A percentile compares a stretch with the other conserved stretches of the same genome.
Evolutionary conservation across 1,140 invertebrate species (phyloP).

Genomic region (Chymomyza costata): DNA sequence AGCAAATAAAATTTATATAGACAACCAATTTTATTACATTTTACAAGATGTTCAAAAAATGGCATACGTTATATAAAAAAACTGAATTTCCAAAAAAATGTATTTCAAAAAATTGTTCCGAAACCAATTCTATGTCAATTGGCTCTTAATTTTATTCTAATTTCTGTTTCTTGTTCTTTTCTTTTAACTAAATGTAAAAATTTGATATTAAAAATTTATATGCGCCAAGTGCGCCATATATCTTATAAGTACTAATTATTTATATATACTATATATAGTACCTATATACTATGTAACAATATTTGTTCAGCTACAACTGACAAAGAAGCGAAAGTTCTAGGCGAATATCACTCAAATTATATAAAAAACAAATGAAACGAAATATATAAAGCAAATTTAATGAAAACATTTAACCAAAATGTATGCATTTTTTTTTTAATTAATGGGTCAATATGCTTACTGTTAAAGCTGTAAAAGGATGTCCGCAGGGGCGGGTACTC

Average conservation of each 20-base stretch:
- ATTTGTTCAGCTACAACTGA: constrained; percentile 17
- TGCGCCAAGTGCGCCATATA: constrained; percentile 42
- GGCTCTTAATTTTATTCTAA: constrained; percentile 65
- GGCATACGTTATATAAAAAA: constrained; percentile 1
- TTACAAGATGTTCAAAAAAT: too few relatives aligned
- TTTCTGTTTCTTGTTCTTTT: too few relatives aligned
- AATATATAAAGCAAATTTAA: constrained; percentile 23
- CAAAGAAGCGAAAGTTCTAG: constrained; percentile 26
- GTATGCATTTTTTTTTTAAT: too few relatives aligned
- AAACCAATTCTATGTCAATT: constrained; percentile 49
- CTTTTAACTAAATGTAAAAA: too few relatives aligned
- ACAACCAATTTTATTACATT: too few relatives aligned
- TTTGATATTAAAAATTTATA: constrained; percentile 71
- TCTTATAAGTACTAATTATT: too few relatives aligned
- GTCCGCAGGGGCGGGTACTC: too few relatives aligned
- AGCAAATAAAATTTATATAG: constrained; percentile 6
- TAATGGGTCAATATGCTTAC: too few relatives aligned
- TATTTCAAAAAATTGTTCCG: constrained; percentile 26
- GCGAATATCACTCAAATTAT: constrained; percentile 49
- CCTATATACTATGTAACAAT: constrained; percentile 6
- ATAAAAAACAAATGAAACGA: constrained; percentile 23
- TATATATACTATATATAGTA: background rate
- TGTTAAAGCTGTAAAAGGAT: too few relatives aligned
- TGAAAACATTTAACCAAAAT: too few relatives aligned
- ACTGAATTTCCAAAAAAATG: constrained; percentile 44